Evolutionary conservation across 2,797 vertebrate species (phyloP).

Genomic region (Simalia tracyae): DNA sequence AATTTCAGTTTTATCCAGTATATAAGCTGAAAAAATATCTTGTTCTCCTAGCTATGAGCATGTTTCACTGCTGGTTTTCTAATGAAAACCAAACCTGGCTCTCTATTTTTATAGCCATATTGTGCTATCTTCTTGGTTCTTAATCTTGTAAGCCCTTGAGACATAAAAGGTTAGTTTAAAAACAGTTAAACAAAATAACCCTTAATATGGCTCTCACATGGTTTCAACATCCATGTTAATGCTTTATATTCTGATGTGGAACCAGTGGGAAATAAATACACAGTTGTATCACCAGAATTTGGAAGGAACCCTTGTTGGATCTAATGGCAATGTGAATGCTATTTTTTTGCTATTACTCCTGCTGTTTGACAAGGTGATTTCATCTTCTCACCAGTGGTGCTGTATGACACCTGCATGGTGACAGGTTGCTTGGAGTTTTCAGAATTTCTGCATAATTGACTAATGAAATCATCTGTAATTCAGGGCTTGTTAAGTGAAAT

Average conservation of each 20-base stretch:
- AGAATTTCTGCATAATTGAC: neutral
- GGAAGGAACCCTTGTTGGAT: neutral
- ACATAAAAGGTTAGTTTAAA: neutral
- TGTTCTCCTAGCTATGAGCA: neutral
- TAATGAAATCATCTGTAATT: constrained; percentile 27
- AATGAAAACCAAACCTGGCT: neutral
- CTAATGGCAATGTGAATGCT: neutral
- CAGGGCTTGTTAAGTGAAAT: neutral
- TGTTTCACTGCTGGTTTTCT: neutral
- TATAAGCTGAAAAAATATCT: neutral
- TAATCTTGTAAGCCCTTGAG: neutral
- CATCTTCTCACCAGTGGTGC: constrained; percentile 8
- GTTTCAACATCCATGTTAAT: neutral
- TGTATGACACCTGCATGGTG: constrained; percentile 10
- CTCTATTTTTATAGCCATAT: neutral
- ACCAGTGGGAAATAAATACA: neutral
- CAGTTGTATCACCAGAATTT: neutral
- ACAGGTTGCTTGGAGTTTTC: constrained; percentile 6
- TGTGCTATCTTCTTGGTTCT: neutral
- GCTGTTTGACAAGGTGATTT: constrained; percentile 9
- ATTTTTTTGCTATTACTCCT: constrained; percentile 8
- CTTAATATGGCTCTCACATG: neutral
- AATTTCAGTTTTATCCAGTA: neutral
- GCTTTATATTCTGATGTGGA: neutral
- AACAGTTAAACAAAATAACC: neutral